Base-by-base conservation (phyloP, 1,140 invertebrate genomes). In the Cotesia glomerata region DNA sequence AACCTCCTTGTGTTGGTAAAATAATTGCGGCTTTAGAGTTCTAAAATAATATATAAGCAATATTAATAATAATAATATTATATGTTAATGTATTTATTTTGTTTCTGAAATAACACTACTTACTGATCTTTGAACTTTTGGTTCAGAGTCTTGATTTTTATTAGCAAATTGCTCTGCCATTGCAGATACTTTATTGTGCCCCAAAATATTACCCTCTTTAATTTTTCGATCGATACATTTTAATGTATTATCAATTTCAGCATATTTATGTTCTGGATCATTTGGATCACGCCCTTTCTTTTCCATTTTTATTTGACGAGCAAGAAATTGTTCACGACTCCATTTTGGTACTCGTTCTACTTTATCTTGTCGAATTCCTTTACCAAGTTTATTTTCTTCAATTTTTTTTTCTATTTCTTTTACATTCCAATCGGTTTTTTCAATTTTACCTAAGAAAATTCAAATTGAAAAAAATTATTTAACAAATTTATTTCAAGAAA, bases 341-440 rank as follows among this genome's bases (percentile, higher is more conserved):
- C 95, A 97, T 82, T 95, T 96, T 49, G 95, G 95, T 32, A 97
- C 95, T 81, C 92, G 92, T 79, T 96, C 94, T 26, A 93, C 88
- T 73, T 87, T 90, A 14, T 92, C 91, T 76, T 90, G 90, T 14
- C 89, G 88, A 2, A 89, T 85, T 3, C 90, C 88, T 75, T 91
- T 89, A 16, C 92, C 91, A 79, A 93, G 89, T 82, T 93, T 93
- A 76, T 93, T 96, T 83, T 96, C 93, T 78, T 93, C 90, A 5
- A 96, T 95, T 87, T 97, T 96, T 78, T 95, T 94, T 79, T 97
- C 95, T 32, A 97, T 95, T 82, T 95, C 92, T 75, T 94, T 94
- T 3, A 97, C 91, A 85, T 97, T 96, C 96, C 96, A 98, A 86
- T 98, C 96, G 54, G 91, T 94, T 75, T 93, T 93, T 79, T 96